Evolutionary conservation across 2,888 invertebrate species (phyloP), one percentile per base, ranked within the genome.

Genomic region (Lepidocyrtoides sp.): DNA sequence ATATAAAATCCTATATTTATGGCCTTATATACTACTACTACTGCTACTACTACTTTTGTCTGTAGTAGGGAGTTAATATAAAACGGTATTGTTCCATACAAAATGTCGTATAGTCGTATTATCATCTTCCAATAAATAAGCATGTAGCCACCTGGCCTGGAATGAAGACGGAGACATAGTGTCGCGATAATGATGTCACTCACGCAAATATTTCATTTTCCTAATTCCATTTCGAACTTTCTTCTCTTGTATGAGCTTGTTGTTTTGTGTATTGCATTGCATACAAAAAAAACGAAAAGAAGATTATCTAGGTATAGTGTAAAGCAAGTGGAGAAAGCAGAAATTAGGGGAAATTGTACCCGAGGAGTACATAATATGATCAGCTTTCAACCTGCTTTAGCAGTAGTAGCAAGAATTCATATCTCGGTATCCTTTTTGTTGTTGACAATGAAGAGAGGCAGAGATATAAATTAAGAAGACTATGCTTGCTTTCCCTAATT

Each of bases 171-270:
- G 79, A 79, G 79, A 57, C 79, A 57, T 36, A 10, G 1, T 79
- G 79, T 57, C 79, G 57, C 17, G 79, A 79, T 79, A 79, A 79
- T 79, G 79, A 79, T 57, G 57, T 57, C 79, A 79, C 79, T 79
- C 79, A 79, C 79, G 79, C 79, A 20, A 79, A 79, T 79, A 79
- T 79, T 79, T 79, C 79, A 79, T 79, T 79, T 79, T 79, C 79
- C 54, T 79, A 79, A 79, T 57, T 77, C 77, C 10, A 32, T 79
- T 57, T 57, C 57, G 23, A 48, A 23, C 23, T 29, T 14, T 29
- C 32, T 32, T 32, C 26, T 5, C 26, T 32, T 44, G 20, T 23
- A 10, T 7, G 7, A 20, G 23, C n/a, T 1, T 26, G 0, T 26
- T 1, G 12, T 29, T 14, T n/a, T n/a, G n/a, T n/a, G 5, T 54